Base-by-base conservation (phyloP, 2,888 invertebrate species). In the Latheticus oryzae region DNA sequence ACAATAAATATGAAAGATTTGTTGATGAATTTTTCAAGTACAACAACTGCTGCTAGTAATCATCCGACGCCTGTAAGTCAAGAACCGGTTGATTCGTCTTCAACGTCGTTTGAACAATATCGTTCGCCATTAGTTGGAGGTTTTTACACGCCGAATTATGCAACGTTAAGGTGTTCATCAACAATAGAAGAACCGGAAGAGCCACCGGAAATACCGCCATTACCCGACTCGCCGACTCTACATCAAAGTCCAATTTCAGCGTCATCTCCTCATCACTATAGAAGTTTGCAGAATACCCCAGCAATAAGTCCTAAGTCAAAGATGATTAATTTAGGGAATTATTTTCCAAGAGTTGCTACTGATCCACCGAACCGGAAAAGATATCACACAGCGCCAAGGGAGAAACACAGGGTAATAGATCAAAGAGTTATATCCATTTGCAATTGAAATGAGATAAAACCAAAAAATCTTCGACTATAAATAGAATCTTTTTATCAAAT, bases 1-100 rank as follows among this genome's bases (percentile, higher is more conserved):
- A 83, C 85, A 58, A 84, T 88, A 60, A 87, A 87, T 74, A 85
- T 87, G 83, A 87, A 87, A 84, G 85, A 84, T 62, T 76, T 85
- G 13, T 77, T 85, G 59, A 78, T 84, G 79, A 85, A 84, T 73
- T 78, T 85, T 58, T 81, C 84, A 7, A 83, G 84, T 15, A 78
- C 80, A 61, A 80, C 81, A 64, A 77, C 74, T 57, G 73, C 71
- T 19, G 69, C 73, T 40, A 77, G 75, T 62, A 74, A 74, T 50
- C 76, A 78, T 33, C 78, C 78, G 24, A 78, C 80, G 7, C 78
- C 80, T 7, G 74, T 77, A 13, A 75, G 75, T 58, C 76, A 75
- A 61, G 76, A 74, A 48, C 72, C 75, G 7, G 69, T 72, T 35
- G 77, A 76, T 52, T 68, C 74, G n/a, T 69, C 77, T 19, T 77